A percentile compares a stretch with the other conserved stretches of the same genome.
These are phyloP conservation scores for Drosophila lacertosa DNA, from an alignment of 1,140 invertebrate species.

Conservation along the genomic window DNA sequence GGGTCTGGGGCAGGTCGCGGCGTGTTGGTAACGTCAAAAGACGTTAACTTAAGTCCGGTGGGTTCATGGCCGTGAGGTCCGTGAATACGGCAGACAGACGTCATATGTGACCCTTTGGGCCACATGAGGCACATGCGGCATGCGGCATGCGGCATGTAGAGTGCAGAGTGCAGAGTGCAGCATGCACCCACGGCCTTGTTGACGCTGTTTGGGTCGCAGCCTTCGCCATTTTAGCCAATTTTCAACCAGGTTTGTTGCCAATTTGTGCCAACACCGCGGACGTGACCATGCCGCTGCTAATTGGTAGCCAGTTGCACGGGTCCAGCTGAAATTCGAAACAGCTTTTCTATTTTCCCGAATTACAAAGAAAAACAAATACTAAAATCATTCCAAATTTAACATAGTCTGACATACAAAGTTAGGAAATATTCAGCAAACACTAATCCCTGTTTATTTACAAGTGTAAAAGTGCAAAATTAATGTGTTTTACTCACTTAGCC, in stretches of 20 bases:
- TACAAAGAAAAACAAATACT: too few relatives aligned
- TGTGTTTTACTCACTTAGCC: too few relatives aligned
- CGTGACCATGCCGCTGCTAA: too few relatives aligned
- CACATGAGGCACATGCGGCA: background rate
- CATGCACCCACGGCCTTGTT: background rate
- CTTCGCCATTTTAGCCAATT: constrained; percentile 34
- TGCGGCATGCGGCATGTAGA: background rate
- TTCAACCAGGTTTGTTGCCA: constrained; percentile 26
- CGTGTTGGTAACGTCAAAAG: constrained; percentile 32
- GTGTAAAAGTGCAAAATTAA: too few relatives aligned
- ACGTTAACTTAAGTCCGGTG: constrained; percentile 48
- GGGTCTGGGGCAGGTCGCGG: background rate
- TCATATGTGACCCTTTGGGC: constrained; percentile 25
- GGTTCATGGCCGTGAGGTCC: constrained; percentile 9
- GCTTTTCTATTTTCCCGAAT: too few relatives aligned
- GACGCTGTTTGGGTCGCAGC: background rate
- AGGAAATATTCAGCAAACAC: too few relatives aligned
- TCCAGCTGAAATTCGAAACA: too few relatives aligned
- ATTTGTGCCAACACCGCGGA: constrained; percentile 2
- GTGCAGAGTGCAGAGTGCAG: background rate
- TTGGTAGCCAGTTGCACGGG: too few relatives aligned
- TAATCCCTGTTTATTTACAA: too few relatives aligned
- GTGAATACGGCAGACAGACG: background rate
- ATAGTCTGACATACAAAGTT: too few relatives aligned
- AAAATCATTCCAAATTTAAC: too few relatives aligned